Evolutionary conservation across 2,797 vertebrate species (phyloP), one percentile per base, ranked within the genome.

Genomic region (Brachyrhaphis roseni): DNA sequence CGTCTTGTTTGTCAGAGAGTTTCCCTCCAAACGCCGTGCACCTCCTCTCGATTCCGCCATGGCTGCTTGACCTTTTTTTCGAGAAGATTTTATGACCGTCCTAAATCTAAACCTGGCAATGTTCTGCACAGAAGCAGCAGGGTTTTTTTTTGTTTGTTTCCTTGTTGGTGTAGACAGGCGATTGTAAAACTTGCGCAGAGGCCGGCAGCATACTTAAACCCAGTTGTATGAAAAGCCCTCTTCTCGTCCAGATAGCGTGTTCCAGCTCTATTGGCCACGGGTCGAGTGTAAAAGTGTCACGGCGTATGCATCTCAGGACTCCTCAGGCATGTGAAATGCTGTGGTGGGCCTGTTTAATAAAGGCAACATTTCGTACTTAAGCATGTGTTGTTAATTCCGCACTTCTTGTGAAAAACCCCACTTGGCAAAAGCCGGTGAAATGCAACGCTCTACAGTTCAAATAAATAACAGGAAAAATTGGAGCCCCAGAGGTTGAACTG

Each of bases 91-190:
- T 90, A 93, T 90, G 87, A 92, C 90, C 89, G 84, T 87, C 82
- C 93, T 94, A 94, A 92, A 95, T 95, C 94, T 94, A 92, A 93
- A 93, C 86, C 76, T 92, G 85, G 83, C 89, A 90, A 92, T 90
- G 84, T 89, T 89, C 84, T 8, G 1, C 90, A 77, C 81, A 77
- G 87, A 90, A 91, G 91, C 89, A 76, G 91, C 89, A 76, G 87
- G 0, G 2, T 26, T 53, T 53, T 26, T 23, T 15, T 64, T 11
- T 45, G n/a, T 43, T 36, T 70, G 68, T 71, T 71, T 86, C 85
- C 76, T 78, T 66, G 49, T 70, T 72, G 68, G 28, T 71, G 41
- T n/a, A 71, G 26, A 28, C 43, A 6, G 39, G 39, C 15, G 26
- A 71, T 71, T 28, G 41, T 45, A 71, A 71, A 45, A 71, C 26